Conservation (phyloP, 2,888 invertebrate genomes). For the Hemaris fuciformis region DNA sequence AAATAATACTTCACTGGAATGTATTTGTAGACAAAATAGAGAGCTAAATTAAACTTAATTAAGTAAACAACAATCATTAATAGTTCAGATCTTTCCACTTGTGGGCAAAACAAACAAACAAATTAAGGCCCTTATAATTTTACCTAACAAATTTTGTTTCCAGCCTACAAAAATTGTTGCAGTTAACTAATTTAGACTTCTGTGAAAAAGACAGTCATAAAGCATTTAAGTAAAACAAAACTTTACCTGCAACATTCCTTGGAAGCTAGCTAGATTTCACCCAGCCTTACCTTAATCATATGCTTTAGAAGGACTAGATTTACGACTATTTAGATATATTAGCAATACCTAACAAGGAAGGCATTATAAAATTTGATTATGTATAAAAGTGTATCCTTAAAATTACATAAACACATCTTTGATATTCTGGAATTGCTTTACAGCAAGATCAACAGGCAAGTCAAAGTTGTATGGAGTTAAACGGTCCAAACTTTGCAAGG, state of each 20-base stretch:
- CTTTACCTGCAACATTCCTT: background rate
- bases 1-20: constrained; percentile 40
- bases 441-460: constrained; percentile 97
- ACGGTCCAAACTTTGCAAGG: constrained; percentile 93
- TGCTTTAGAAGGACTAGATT: constrained; percentile 38
- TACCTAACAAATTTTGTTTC: too few species aligned
- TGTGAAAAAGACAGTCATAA: background rate
- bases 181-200: background rate
- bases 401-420: constrained; percentile 94
- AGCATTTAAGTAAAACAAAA: background rate
- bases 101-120: background rate
- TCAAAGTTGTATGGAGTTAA: constrained; percentile 93
- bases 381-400: constrained; percentile 61
- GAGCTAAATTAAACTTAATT: background rate
- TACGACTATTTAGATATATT: constrained; percentile 33
- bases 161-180: background rate
- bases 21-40: constrained; percentile 24
- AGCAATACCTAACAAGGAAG: constrained; percentile 47
- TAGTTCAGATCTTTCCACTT: background rate
- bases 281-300: constrained; percentile 11
- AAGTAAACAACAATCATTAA: background rate
- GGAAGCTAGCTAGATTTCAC: background rate
- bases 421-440: constrained; percentile 98
- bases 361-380: constrained; percentile 51
- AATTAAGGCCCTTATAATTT: background rate